Evolutionary conservation across 2,888 invertebrate species (phyloP), one percentile per base, ranked within the genome.

Genomic region (Punctoribates punctum): DNA sequence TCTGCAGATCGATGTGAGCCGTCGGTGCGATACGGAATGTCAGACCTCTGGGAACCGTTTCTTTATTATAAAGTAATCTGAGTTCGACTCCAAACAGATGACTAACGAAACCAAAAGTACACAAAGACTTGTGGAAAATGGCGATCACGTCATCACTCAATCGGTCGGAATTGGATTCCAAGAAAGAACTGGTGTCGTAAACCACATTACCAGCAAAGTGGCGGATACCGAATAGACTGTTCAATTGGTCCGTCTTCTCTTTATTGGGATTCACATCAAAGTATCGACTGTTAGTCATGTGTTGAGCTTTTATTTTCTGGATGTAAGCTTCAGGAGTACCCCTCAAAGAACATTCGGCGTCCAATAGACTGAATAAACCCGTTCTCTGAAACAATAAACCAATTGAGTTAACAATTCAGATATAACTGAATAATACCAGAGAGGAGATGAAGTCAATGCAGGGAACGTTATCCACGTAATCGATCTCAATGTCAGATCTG

Each of bases 31-130:
- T 94, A 81, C 94, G 88, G 85, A 94, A 94, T 83, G 91, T 89
- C 78, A 92, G 88, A 77, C 91, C 91, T 79, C 89, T 86, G 17
- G 90, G 92, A 74, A 89, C 91, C 73, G 88, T 90, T 75, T 81
- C 80, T 75, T 81, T 79, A 3, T 90, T 88, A 81, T 90, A 91
- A 17, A 92, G 85, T 1, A 91, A 90, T 86, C 94, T 94, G 78
- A 96, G 86, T 84, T 96, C 96, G 75, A 92, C 90, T 0, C 94
- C 93, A 83, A 96, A 96, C n/a, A 96, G 86, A 83, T 96, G 95
- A 23, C 94, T 94, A 0, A 94, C 96, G 84, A 96, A 96, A n/a
- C 96, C 96, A 85, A 96, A 96, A 83, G 93, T 94, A 85, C 96
- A 96, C 76, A 89, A 90, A 82, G 94, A 91, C 82, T 92, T 92